Evolutionary conservation across 1,140 invertebrate genomes (phyloP).

Genomic region (Homalodisca vitripennis): DNA sequence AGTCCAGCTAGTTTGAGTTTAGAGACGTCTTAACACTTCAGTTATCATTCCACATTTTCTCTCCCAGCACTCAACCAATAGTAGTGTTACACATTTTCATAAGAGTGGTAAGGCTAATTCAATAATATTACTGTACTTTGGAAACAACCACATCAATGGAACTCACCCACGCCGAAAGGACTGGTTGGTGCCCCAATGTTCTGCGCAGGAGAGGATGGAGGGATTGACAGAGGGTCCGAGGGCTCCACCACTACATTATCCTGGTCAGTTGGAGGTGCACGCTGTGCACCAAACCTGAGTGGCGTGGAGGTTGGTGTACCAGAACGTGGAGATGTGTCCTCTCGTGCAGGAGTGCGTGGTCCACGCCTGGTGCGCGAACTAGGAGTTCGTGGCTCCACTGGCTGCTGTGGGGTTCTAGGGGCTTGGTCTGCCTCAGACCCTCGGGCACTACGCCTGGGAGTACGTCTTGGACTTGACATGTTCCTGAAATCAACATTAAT

Average conservation of each 20-base stretch:
- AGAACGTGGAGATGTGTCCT: not conserved
- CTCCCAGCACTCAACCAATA: too few species aligned
- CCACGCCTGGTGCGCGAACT: not conserved
- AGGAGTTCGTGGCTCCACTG: not conserved
- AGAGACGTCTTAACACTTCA: too few species aligned
- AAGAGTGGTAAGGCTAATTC: too few species aligned
- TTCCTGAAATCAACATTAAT: too few species aligned
- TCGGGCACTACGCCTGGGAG: constrained; percentile 1
- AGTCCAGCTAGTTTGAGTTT: too few species aligned
- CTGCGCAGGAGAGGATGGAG: constrained; percentile 29
- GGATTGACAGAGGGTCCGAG: constrained; percentile 35
- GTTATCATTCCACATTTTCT: too few species aligned
- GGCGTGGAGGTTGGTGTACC: constrained; percentile 28
- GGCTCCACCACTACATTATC: constrained; percentile 37
- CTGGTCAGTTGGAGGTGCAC: constrained; percentile 11
- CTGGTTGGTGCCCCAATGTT: constrained; percentile 23
- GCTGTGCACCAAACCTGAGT: constrained; percentile 24
- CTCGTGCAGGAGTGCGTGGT: too few species aligned
- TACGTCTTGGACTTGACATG: constrained; percentile 13
- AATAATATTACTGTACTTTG: too few species aligned
- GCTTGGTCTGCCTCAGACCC: constrained; percentile 26
- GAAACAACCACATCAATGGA: too few species aligned
- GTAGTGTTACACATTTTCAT: too few species aligned
- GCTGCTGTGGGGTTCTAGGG: constrained; percentile 18
- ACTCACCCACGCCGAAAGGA: constrained; percentile 29